Base-by-base conservation (phyloP, 2,113 vertebrate species). In the Deroptyus accipitrinus region DNA sequence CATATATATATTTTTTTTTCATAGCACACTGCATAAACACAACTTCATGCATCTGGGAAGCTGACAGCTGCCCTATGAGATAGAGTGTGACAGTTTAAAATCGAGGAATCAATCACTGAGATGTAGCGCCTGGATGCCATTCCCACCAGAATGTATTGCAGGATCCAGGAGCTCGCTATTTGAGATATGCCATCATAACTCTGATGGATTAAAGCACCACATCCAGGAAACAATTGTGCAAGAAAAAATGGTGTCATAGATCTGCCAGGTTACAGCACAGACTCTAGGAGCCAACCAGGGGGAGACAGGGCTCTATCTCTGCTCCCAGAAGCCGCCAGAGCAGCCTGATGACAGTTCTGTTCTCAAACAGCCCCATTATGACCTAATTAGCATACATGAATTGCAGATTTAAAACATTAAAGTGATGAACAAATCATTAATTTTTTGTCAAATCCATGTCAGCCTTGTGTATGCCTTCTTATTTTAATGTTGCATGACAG, bases 391-490 rank as follows among this genome's bases (percentile, higher is more conserved):
- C 98, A 98, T 98, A 98, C 94, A 98, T 98, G 98, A 98, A 98
- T 98, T 98, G 98, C 98, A 98, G 97, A 98, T 98, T 98, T 95
- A 96, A 98, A 95, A 96, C 97, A 98, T 98, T 98, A 98, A 98
- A 98, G 97, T 98, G 98, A 98, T 98, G 98, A 98, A 98, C 97
- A 98, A 98, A 98, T 98, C 98, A 98, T 98, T 98, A 98, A 98
- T 98, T 98, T 98, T 98, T 98, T 98, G 98, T 98, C 98, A 98
- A 98, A 98, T 98, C 90, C 92, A 96, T 98, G 98, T 98, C 98
- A 97, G 96, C 96, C 97, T 95, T 98, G 98, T 98, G 97, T 98
- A 97, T 97, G 97, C 96, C 94, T 98, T 97, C 96, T 95, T 98
- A 96, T 97, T 98, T 98, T 97, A 98, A 98, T 98, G 98, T 98